Evolutionary conservation across 1,140 invertebrate species (phyloP).

Genomic region (Bombus breviceps): DNA sequence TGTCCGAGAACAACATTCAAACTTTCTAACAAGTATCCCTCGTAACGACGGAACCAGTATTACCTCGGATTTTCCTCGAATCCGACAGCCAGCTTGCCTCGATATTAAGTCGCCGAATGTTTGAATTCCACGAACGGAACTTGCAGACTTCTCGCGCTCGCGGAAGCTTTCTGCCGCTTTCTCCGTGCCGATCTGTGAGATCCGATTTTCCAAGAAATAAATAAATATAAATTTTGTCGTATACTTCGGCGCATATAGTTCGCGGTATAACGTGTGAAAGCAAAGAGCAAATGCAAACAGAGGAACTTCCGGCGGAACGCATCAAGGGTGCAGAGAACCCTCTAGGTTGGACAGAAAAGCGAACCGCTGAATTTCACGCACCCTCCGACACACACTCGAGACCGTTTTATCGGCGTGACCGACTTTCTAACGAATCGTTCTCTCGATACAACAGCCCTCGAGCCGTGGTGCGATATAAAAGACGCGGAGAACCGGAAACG

Average conservation of each 20-base stretch:
- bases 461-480: conserved; percentile 32
- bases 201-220: background rate
- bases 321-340: background rate
- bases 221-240: background rate
- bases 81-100: background rate
- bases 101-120: conserved; percentile 23
- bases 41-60: conserved; percentile 36
- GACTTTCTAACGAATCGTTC: conserved; percentile 41
- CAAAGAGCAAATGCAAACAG: background rate
- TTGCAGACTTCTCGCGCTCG: background rate
- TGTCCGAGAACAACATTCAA: conserved; percentile 50
- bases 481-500: conserved; percentile 23
- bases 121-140: background rate
- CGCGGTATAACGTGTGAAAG: background rate
- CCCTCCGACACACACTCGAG: conserved; percentile 13
- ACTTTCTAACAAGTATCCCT: conserved; percentile 49
- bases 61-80: conserved; percentile 39
- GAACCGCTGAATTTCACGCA: background rate
- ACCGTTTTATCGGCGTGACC: conserved; percentile 20
- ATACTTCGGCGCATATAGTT: background rate
- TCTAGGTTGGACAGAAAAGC: background rate
- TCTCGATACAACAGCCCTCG: conserved; percentile 39
- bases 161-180: background rate
- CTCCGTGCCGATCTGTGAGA: background rate
- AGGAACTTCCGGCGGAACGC: background rate